A percentile compares a stretch with the other conserved stretches of the same genome.
These are phyloP conservation scores for Hippocampus barbouri DNA, from an alignment of 2,113 vertebrate genomes.

Conservation along the genomic window DNA sequence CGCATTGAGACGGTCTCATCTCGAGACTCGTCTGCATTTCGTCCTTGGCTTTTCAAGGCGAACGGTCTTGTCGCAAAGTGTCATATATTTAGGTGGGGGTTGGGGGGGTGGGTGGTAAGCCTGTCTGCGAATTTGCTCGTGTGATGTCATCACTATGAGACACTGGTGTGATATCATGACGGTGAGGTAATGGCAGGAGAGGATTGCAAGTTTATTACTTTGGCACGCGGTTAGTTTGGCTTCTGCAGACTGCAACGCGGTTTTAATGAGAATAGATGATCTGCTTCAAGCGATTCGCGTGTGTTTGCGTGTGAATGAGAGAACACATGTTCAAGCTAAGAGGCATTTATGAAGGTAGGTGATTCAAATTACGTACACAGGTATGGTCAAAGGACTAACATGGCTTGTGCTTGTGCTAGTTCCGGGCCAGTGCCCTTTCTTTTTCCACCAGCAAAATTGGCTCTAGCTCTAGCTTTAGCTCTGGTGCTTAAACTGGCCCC, in stretches of 20 bases:
- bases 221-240: slow-evolving; percentile 65
- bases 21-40: slow-evolving; percentile 32
- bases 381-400: not conserved
- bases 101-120: not conserved
- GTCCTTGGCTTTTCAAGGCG: slow-evolving; percentile 59
- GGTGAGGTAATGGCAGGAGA: slow-evolving; percentile 70
- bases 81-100: slow-evolving; percentile 48
- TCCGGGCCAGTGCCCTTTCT: no score
- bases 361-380: slow-evolving; percentile 40
- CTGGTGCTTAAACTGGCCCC: no score
- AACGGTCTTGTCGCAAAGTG: slow-evolving; percentile 23
- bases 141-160: slow-evolving; percentile 70
- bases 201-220: slow-evolving; percentile 63
- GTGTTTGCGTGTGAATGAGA: slow-evolving; percentile 22
- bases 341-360: slow-evolving; percentile 34
- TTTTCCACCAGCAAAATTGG: no score
- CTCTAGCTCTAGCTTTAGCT: no score
- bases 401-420: no score
- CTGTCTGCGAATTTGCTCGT: slow-evolving; percentile 48
- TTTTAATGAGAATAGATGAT: slow-evolving; percentile 69
- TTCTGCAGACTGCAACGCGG: slow-evolving; percentile 56
- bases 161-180: slow-evolving; percentile 69
- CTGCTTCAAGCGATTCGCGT: slow-evolving; percentile 43
- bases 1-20: slow-evolving; percentile 34
- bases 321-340: slow-evolving; percentile 26